Percentiles rank a stretch among this genome's conserved stretches.
phyloP scores from a whole-genome alignment of 2,888 invertebrate genomes.

The Erynnis tages region DNA sequence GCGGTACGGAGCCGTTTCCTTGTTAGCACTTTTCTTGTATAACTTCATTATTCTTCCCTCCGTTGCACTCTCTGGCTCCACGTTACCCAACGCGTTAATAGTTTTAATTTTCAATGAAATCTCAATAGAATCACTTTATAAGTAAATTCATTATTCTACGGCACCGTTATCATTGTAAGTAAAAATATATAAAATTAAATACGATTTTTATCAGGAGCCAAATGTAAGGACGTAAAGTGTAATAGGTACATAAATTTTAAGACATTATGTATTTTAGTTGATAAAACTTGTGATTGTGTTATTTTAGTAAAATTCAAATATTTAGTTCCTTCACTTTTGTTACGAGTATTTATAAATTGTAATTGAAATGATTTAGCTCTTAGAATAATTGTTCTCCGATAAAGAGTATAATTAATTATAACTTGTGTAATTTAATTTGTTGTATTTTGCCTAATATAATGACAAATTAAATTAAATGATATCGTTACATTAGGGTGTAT shows the following conservation, averaged over 20 bases:
- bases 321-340: constrained; percentile 80
- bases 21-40: constrained; percentile 2
- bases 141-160: constrained; percentile 19
- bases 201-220: constrained; percentile 67
- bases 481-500: constrained; percentile 80
- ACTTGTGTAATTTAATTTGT: constrained; percentile 79
- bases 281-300: constrained; percentile 70
- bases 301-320: constrained; percentile 69
- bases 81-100: constrained; percentile 19
- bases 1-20: constrained; percentile 11
- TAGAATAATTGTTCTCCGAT: constrained; percentile 74
- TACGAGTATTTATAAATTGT: constrained; percentile 74
- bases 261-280: constrained; percentile 59
- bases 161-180: constrained; percentile 27
- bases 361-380: constrained; percentile 67
- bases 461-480: constrained; percentile 77
- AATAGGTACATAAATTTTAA: constrained; percentile 62
- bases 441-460: constrained; percentile 78
- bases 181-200: constrained; percentile 30
- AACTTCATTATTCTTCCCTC: not conserved
- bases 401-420: constrained; percentile 72
- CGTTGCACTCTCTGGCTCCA: constrained; percentile 1
- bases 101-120: constrained; percentile 20
- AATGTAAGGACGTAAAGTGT: constrained; percentile 70
- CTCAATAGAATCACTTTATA: constrained; percentile 26